A percentile compares a stretch with the other conserved stretches of the same genome.
phyloP scores from a whole-genome alignment of 2,888 invertebrate genomes.

The Heliconius hortense region DNA sequence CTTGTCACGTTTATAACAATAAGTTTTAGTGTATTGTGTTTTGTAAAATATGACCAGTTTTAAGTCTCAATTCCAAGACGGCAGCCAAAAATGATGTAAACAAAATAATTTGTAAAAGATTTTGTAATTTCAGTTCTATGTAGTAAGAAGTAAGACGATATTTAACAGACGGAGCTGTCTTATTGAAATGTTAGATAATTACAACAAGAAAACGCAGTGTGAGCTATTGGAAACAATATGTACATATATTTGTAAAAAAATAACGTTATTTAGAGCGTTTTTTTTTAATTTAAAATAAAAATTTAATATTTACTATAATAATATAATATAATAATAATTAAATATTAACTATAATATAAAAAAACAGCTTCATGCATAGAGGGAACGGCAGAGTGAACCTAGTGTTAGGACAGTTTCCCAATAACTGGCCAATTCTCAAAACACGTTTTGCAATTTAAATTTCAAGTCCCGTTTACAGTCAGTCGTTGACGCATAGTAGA shows the following conservation, averaged over 20 bases:
- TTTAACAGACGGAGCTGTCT: background rate
- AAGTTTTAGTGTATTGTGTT: conserved; percentile 30
- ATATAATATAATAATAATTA: too few relatives aligned
- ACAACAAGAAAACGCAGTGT: background rate
- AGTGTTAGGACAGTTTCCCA: too few relatives aligned
- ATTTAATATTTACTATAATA: too few relatives aligned
- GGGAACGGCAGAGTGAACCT: too few relatives aligned
- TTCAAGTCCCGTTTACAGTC: too few relatives aligned
- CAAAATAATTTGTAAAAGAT: conserved; percentile 9
- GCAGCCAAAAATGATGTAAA: conserved; percentile 33
- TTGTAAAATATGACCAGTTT: conserved; percentile 32
- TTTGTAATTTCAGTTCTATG: background rate
- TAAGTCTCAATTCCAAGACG: conserved; percentile 29
- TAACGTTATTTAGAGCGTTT: background rate
- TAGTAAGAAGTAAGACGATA: background rate
- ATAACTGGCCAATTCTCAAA: too few relatives aligned
- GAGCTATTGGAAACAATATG: background rate
- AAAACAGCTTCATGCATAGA: too few relatives aligned
- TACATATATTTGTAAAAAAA: background rate
- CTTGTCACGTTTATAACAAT: conserved; percentile 31
- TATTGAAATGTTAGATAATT: conserved; percentile 11
- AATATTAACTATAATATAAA: too few relatives aligned
- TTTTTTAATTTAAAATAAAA: background rate
- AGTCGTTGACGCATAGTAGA: too few relatives aligned
- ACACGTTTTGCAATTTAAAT: too few relatives aligned